These are phyloP conservation scores for Cheilosia vulpina DNA, from an alignment of 2,888 invertebrate species.

Conservation along the genomic window DNA sequence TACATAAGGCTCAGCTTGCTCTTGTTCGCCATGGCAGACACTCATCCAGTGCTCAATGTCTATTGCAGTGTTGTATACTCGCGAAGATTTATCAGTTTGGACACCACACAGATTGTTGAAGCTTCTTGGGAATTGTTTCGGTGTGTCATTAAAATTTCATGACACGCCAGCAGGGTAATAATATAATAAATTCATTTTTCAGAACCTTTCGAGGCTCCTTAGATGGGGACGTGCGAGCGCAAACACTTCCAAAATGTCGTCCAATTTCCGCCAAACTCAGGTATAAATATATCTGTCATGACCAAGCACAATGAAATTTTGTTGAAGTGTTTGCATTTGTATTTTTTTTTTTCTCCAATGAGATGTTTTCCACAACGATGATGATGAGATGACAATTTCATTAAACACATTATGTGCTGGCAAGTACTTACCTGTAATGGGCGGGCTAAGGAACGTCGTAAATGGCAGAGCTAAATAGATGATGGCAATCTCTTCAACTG, in stretches of 20 bases:
- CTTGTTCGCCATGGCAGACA: not conserved
- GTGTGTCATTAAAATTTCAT: constrained; percentile 56
- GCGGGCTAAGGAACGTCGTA: constrained; percentile 93
- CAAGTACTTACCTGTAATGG: constrained; percentile 88
- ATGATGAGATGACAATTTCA: constrained; percentile 21
- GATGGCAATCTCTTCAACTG: constrained; percentile 93
- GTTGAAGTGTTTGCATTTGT: constrained; percentile 30
- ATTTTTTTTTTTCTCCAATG: constrained; percentile 1
- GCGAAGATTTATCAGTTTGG: constrained; percentile 14
- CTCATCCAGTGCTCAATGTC: not conserved
- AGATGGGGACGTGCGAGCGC: constrained; percentile 25
- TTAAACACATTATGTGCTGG: not conserved
- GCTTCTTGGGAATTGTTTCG: constrained; percentile 47
- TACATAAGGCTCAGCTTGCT: constrained; percentile 35
- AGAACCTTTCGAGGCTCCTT: constrained; percentile 48
- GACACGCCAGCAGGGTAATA: constrained; percentile 23
- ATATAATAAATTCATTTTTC: constrained; percentile 63
- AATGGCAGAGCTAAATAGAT: constrained; percentile 94
- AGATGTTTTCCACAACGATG: not conserved
- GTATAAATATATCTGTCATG: constrained; percentile 43
- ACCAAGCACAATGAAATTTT: constrained; percentile 32
- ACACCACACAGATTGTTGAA: constrained; percentile 42
- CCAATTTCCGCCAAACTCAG: constrained; percentile 26
- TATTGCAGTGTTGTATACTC: not conserved
- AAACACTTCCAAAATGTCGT: constrained; percentile 64